Conservation (phyloP, 1,140 invertebrate species). For the Rhagoletis pomonella region DNA sequence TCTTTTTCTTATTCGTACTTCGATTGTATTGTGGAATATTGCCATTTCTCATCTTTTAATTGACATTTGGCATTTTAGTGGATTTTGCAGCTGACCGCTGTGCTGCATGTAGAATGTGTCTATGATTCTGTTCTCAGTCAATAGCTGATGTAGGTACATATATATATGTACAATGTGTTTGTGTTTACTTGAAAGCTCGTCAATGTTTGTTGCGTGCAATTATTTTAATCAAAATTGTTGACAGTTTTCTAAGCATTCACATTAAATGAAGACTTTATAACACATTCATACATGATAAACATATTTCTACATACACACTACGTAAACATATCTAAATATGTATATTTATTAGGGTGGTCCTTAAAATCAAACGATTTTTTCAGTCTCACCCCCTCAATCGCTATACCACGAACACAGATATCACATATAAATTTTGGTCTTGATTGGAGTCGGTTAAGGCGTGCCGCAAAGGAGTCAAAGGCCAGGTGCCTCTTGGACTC, state of each 20-base stretch:
- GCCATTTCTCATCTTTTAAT: slow-evolving; percentile 49
- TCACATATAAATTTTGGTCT: too few relatives aligned
- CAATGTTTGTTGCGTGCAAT: slow-evolving; percentile 59
- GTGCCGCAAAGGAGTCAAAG: too few relatives aligned
- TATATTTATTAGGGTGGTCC: too few relatives aligned
- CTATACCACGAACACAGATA: too few relatives aligned
- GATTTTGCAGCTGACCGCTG: background rate
- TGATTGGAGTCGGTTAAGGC: too few relatives aligned
- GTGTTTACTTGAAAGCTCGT: background rate
- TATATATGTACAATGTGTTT: background rate
- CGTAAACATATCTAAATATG: too few relatives aligned
- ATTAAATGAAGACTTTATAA: slow-evolving; percentile 64
- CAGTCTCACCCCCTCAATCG: too few relatives aligned
- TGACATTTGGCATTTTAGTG: slow-evolving; percentile 38
- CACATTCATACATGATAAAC: background rate
- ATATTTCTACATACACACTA: background rate
- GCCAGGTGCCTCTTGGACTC: too few relatives aligned
- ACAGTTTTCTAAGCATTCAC: slow-evolving; percentile 64
- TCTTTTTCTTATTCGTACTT: background rate
- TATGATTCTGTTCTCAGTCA: slow-evolving; percentile 10
- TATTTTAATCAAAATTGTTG: slow-evolving; percentile 73
- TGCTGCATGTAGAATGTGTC: background rate
- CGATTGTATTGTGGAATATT: slow-evolving; percentile 12
- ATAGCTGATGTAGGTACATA: background rate
- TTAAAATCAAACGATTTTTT: too few relatives aligned